Conservation (phyloP, 2,113 vertebrate species). For the Cavia porcellus region DNA sequence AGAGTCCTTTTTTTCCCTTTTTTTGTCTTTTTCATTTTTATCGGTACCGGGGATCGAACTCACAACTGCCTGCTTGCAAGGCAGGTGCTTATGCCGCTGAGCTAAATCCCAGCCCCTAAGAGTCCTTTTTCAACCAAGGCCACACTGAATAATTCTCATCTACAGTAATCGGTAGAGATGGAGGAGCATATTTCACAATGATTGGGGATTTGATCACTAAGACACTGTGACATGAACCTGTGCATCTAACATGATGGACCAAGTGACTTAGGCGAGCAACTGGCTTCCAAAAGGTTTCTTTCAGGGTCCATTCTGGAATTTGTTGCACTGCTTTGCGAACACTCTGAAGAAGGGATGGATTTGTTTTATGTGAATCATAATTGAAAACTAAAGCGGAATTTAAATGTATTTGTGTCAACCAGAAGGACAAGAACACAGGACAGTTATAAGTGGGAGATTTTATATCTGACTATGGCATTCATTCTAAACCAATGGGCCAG, state of each 20-base stretch:
- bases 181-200: neutral
- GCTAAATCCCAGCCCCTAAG: neutral
- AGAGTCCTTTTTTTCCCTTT: accelerated
- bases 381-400: neutral
- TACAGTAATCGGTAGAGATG: neutral
- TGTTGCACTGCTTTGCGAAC: neutral
- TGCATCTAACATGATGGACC: neutral
- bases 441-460: no score
- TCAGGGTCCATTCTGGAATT: no score
- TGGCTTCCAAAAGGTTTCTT: neutral
- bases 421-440: neutral
- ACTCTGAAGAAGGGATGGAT: neutral
- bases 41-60: no score
- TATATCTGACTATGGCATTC: neutral
- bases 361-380: neutral
- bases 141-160: neutral
- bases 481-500: neutral
- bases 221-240: neutral
- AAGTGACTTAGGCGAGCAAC: neutral
- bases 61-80: no score
- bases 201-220: neutral
- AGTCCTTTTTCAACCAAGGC: no score
- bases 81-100: no score
- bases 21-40: no score
- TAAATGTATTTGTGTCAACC: neutral